Evolutionary conservation across 2,113 vertebrate genomes (phyloP).

Genomic region (Rutilus rutilus): DNA sequence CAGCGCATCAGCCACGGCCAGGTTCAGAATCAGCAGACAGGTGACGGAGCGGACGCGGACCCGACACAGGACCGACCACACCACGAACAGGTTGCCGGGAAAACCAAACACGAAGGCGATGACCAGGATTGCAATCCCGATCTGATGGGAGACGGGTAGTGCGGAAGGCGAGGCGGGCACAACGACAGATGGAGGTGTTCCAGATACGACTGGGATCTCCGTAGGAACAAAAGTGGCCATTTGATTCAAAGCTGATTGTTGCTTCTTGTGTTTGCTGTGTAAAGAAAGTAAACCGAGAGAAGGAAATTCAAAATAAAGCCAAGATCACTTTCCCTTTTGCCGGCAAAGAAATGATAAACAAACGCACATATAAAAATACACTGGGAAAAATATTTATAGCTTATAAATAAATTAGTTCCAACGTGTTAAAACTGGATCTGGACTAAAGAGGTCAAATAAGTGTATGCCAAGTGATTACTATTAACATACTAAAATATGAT

Average conservation of each 20-base stretch:
- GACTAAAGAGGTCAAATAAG: no score
- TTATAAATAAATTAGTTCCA: no score
- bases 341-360: not conserved
- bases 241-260: not conserved
- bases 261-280: not conserved
- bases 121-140: constrained; percentile 76
- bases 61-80: constrained; percentile 83
- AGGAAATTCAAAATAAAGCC: not conserved
- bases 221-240: constrained; percentile 21
- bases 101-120: constrained; percentile 83
- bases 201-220: not conserved
- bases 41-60: constrained; percentile 81
- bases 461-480: no score
- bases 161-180: not conserved
- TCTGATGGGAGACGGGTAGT: constrained; percentile 46
- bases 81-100: constrained; percentile 84
- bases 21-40: constrained; percentile 83
- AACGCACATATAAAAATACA: no score
- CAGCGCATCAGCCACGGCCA: constrained; percentile 80
- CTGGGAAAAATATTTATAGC: no score
- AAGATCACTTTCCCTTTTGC: not conserved
- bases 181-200: not conserved
- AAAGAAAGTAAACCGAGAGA: not conserved
- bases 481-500: no score
- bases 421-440: no score